Evolutionary conservation across 2,888 invertebrate genomes (phyloP), one percentile per base, ranked within the genome.

Genomic region (Limnephilus lunatus): DNA sequence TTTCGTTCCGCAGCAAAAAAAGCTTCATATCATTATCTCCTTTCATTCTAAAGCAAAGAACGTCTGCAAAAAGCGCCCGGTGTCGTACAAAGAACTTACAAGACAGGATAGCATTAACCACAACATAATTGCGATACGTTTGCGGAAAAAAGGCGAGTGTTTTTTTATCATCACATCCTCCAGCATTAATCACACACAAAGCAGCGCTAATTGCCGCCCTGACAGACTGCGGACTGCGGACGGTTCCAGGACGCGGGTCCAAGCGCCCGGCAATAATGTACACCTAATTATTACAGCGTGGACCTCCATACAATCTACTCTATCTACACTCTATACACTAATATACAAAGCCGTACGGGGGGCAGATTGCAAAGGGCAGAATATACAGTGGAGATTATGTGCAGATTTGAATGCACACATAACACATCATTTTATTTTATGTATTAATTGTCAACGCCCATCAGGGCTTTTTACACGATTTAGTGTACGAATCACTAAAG

Each of bases 141-240:
- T 35, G 83, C 83, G 35, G 68, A n/a, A 68, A 83, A 83, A 35
- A 32, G 32, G 83, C 15, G 83, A 83, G 83, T 83, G 83, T 39
- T 32, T 83, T 83, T 83, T 32, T 83, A 32, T 35, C 83, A 83
- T 32, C 83, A 83, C 83, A 83, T 83, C 35, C 35, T 83, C 35
- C 35, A 25, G 35, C 83, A 83, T 83, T 83, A 83, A 83, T 83
- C 83, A 83, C 83, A 35, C 35, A 35, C 83, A 25, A 39, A 83
- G 35, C 83, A 83, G 83, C 32, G 83, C 32, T 83, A 83, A 83
- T 83, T 35, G 83, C 83, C 35, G 32, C 19, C 68, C 4, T 83
- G 83, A 83, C 83, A 32, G 83, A 83, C 82, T 48, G 32, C 82
- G 82, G 82, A 83, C 82, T 48, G 32, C 82, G 82, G 82, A 83